Evolutionary conservation across 1,140 invertebrate genomes (phyloP).

Genomic region (Battus philenor): DNA sequence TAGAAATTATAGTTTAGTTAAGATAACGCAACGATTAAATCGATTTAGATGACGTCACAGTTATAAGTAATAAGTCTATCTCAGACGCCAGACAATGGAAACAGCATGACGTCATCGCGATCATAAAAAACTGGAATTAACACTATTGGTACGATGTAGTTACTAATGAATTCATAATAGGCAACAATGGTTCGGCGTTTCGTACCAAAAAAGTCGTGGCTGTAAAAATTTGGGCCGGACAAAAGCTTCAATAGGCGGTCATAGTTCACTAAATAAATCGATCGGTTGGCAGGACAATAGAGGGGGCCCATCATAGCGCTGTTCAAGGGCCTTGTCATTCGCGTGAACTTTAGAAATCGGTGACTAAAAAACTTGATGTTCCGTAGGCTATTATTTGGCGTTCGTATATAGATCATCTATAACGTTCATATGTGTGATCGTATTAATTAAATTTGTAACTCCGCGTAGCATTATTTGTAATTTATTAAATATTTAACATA

Average conservation of each 20-base stretch:
- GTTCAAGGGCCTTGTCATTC: slow-evolving; percentile 8
- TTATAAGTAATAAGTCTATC: too few relatives aligned
- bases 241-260: slow-evolving; percentile 19
- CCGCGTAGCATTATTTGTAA: too few relatives aligned
- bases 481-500: too few relatives aligned
- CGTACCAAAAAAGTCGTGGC: not conserved
- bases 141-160: slow-evolving; percentile 1
- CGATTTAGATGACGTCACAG: too few relatives aligned
- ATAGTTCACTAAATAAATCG: slow-evolving; percentile 33
- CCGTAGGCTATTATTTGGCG: too few relatives aligned
- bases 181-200: not conserved
- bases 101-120: slow-evolving; percentile 4
- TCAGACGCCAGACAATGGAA: not conserved
- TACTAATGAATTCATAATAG: slow-evolving; percentile 12
- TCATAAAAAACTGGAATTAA: not conserved
- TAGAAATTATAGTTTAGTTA: too few relatives aligned
- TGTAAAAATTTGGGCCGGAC: slow-evolving; percentile 12
- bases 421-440: too few relatives aligned
- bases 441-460: too few relatives aligned
- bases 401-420: too few relatives aligned
- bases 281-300: slow-evolving; percentile 44
- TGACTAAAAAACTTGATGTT: too few relatives aligned
- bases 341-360: not conserved
- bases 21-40: too few relatives aligned
- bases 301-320: slow-evolving; percentile 14